Base-by-base conservation (phyloP, 2,797 vertebrate species). In the Melanotaenia trifasciata region DNA sequence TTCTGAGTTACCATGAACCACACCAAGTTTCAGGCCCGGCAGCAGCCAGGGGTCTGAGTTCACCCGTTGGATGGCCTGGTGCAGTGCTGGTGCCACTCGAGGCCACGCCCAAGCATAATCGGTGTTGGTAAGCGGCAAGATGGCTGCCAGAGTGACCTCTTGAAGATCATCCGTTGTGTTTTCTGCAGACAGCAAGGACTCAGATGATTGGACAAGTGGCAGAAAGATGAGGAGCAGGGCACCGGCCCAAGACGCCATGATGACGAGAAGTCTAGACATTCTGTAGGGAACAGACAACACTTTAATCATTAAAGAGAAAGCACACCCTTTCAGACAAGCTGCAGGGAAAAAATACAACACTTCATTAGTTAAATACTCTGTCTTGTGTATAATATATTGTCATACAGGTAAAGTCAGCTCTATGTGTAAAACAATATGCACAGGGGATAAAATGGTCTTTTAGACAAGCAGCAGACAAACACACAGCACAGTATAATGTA, bases 31-130 rank as follows among this genome's bases (percentile, higher is more conserved):
- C 81, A 95, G 86, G 0, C 94, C 95, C 0, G 93, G 92, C 51
- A 97, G 91, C 6, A 96, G 51, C 50, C 71, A 82, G 0, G 89
- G 91, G 5, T 92, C 94, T 0, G 90, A 72, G 65, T 95, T 96
- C 0, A 96, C 92, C 58, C 61, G 80, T 4, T 66, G 84, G n/a
- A 94, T 80, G 0, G 97, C 97, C 67, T 91, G 79, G 2, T 76
- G 8, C 1, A 98, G 91, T 0, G 96, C 96, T 0, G 97, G 96
- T 0, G 95, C 96, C 64, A 98, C 96, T 1, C 97, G 94, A 2
- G 95, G 96, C 97, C 96, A 96, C 5, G 97, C 95, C 97, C 97
- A 98, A 0, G 96, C 95, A 69, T 97, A 98, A 12, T 93, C 92
- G 0, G 95, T 94, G 91, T 98, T 98, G 50, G 67, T 91, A 26